Conservation (phyloP, 1,140 invertebrate genomes). For the Cyclina sinensis region DNA sequence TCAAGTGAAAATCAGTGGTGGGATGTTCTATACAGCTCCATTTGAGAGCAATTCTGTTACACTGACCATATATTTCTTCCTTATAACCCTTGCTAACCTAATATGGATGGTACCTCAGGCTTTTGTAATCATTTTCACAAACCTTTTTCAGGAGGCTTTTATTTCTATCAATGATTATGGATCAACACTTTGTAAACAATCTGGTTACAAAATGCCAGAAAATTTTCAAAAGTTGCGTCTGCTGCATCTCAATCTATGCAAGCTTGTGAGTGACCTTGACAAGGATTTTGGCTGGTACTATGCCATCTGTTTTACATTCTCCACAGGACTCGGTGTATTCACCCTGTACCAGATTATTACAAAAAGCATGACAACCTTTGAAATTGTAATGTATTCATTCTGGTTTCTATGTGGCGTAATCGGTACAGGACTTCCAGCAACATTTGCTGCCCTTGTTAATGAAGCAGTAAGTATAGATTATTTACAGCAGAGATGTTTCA, state of each 20-base stretch:
- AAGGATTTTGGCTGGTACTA: conserved; percentile 42
- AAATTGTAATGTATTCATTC: neutral
- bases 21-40: neutral
- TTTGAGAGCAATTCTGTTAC: neutral
- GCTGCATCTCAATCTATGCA: conserved; percentile 47
- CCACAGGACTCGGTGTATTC: conserved; percentile 5
- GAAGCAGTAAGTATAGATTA: conserved; percentile 43
- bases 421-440: neutral
- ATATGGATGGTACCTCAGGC: conserved; percentile 7
- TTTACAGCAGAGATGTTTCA: no score
- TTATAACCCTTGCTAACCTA: no score
- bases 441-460: conserved; percentile 29
- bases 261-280: conserved; percentile 30
- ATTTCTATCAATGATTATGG: neutral
- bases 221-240: conserved; percentile 38
- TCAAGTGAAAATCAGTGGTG: neutral
- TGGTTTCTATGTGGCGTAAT: neutral
- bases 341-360: conserved; percentile 40
- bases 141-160: neutral
- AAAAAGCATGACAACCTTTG: neutral
- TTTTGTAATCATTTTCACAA: neutral
- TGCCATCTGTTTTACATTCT: neutral
- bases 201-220: neutral
- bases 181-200: neutral
- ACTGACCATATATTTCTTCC: neutral